Evolutionary conservation across 1,140 invertebrate species (phyloP).

Genomic region (Zaprionus vittiger): DNA sequence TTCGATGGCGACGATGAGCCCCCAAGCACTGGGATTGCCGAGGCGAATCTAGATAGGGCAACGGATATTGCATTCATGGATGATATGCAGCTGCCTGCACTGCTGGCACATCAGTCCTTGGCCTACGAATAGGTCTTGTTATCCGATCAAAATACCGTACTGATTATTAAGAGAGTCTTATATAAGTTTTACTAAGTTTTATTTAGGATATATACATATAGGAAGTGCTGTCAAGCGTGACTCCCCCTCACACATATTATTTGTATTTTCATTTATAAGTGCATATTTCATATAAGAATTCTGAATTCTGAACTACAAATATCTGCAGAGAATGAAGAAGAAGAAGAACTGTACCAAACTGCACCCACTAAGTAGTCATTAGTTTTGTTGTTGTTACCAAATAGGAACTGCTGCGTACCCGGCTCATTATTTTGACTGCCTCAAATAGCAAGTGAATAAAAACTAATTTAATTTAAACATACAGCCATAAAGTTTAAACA

Average conservation of each 20-base stretch:
- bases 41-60: conserved; percentile 16
- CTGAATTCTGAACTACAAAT: conserved; percentile 19
- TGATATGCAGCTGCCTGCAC: conserved; percentile 61
- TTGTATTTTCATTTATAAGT: neutral
- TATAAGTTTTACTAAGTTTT: conserved; percentile 30
- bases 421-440: conserved; percentile 28
- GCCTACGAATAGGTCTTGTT: conserved; percentile 44
- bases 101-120: conserved; percentile 31
- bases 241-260: neutral
- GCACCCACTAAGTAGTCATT: conserved; percentile 13
- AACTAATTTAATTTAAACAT: conserved; percentile 29
- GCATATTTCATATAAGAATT: conserved; percentile 11
- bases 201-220: conserved; percentile 8
- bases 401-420: conserved; percentile 35
- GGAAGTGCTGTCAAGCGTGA: conserved; percentile 30
- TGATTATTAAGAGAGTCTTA: conserved; percentile 31
- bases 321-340: neutral
- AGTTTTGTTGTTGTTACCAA: conserved; percentile 19
- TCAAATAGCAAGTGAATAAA: conserved; percentile 24
- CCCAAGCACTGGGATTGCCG: neutral
- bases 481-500: conserved; percentile 17
- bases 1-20: conserved; percentile 53
- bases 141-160: conserved; percentile 23
- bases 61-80: conserved; percentile 48
- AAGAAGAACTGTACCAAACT: conserved; percentile 17